Evolutionary conservation across 2,113 vertebrate species (phyloP).

Genomic region (Serilophus lunatus): DNA sequence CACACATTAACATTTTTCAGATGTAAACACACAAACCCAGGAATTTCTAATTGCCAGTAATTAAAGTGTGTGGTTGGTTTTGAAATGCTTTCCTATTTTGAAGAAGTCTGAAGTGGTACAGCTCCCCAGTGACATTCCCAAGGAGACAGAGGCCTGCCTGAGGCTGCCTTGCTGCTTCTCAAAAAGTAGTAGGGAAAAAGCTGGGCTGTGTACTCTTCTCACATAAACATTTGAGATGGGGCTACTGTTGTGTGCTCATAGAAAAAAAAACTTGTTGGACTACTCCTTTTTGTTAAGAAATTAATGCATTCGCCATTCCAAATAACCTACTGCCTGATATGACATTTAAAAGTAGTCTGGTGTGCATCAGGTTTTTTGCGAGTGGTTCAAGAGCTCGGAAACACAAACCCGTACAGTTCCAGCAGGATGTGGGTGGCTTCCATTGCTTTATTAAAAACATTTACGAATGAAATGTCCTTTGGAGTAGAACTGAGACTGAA

Average conservation of each 20-base stretch:
- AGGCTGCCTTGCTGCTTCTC: conserved; percentile 16
- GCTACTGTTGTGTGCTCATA: not conserved
- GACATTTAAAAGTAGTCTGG: not conserved
- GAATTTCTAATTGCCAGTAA: conserved; percentile 62
- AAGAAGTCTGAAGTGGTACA: conserved; percentile 50
- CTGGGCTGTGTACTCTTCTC: not conserved
- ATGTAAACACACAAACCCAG: conserved; percentile 49
- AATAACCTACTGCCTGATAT: not conserved
- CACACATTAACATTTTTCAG: conserved; percentile 67
- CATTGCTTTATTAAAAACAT: conserved; percentile 26
- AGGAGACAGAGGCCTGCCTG: conserved; percentile 23
- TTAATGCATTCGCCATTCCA: not conserved
- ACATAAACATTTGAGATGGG: conserved; percentile 13
- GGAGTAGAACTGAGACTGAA: not conserved
- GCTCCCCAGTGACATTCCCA: conserved; percentile 12
- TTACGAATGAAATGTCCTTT: not conserved
- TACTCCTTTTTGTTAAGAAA: not conserved
- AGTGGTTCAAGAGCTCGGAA: not conserved
- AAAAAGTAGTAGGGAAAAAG: not conserved
- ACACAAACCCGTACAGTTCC: not conserved
- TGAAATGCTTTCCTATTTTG: conserved; percentile 49
- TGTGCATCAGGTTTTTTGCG: not conserved
- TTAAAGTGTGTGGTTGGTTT: conserved; percentile 39
- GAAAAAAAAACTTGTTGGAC: not conserved
- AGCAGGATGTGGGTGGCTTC: not conserved